Percentiles rank a stretch among this genome's conserved stretches.
phyloP scores from a whole-genome alignment of 2,113 vertebrate genomes.

The Bungarus multicinctus region DNA sequence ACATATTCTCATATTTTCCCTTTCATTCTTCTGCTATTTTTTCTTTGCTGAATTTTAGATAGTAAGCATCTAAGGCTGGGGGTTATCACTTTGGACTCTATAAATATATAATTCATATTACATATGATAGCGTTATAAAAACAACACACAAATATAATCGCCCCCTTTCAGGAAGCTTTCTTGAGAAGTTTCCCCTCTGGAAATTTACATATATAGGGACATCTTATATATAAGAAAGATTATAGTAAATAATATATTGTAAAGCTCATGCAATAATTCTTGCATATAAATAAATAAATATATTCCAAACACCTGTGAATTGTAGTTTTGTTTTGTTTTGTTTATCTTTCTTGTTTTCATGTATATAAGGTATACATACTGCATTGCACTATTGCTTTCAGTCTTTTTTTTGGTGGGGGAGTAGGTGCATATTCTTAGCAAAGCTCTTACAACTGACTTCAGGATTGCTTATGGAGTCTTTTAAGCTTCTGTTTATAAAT shows the following conservation, averaged over 20 bases:
- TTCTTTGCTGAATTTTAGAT: not conserved
- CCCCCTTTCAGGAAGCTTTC: conserved; percentile 16
- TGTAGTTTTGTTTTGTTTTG: not conserved
- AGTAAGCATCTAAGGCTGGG: not conserved
- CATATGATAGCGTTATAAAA: not conserved
- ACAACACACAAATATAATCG: not conserved
- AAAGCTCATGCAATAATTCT: conserved; percentile 8
- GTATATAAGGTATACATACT: not conserved
- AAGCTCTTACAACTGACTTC: not conserved
- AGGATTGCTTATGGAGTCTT: not conserved
- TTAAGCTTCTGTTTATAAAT: not conserved
- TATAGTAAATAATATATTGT: not conserved
- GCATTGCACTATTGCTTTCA: not conserved
- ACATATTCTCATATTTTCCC: not conserved
- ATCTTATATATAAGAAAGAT: not conserved
- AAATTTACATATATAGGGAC: not conserved
- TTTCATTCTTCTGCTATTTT: not conserved
- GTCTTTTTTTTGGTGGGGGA: not conserved
- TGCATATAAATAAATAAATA: conserved; percentile 18
- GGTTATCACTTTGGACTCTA: not conserved
- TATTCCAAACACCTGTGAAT: conserved; percentile 21
- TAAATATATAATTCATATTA: not conserved
- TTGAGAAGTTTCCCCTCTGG: not conserved
- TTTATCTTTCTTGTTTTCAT: not conserved
- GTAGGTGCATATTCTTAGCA: not conserved